Evolutionary conservation across 2,797 vertebrate species (phyloP).

Genomic region (Mormyrops boulengeri): DNA sequence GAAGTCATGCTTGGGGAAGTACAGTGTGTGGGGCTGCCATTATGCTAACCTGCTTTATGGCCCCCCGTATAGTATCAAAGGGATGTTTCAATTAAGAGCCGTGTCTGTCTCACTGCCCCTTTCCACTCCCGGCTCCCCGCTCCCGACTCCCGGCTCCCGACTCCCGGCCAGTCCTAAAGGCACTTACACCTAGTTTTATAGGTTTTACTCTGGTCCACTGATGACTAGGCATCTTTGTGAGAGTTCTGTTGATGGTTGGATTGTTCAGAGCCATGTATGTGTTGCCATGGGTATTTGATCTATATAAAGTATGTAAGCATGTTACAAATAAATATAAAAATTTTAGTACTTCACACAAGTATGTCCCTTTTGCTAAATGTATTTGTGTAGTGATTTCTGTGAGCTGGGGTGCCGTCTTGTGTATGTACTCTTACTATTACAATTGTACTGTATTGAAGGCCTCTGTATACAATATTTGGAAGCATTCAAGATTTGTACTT

Average conservation of each 20-base stretch:
- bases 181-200: conserved; percentile 64
- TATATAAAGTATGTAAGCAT: conserved; percentile 12
- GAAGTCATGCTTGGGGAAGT: neutral
- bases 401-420: neutral
- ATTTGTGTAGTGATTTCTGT: conserved; percentile 10
- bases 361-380: neutral
- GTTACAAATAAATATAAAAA: neutral
- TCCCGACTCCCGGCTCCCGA: neutral
- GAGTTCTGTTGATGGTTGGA: conserved; percentile 10
- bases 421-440: neutral
- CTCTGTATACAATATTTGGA: conserved; percentile 35
- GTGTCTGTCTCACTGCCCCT: neutral
- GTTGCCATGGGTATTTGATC: neutral
- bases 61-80: neutral
- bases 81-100: neutral
- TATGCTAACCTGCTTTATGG: neutral
- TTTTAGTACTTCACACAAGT: conserved; percentile 21
- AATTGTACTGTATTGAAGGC: conserved; percentile 27
- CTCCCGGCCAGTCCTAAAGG: neutral
- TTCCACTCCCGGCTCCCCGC: too few relatives aligned
- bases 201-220: conserved; percentile 36
- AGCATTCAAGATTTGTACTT: conserved; percentile 48
- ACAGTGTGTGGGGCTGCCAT: neutral
- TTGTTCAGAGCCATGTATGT: neutral
- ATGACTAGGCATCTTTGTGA: neutral